Evolutionary conservation across 1,140 invertebrate genomes (phyloP).

Genomic region (Drosophila busckii): DNA sequence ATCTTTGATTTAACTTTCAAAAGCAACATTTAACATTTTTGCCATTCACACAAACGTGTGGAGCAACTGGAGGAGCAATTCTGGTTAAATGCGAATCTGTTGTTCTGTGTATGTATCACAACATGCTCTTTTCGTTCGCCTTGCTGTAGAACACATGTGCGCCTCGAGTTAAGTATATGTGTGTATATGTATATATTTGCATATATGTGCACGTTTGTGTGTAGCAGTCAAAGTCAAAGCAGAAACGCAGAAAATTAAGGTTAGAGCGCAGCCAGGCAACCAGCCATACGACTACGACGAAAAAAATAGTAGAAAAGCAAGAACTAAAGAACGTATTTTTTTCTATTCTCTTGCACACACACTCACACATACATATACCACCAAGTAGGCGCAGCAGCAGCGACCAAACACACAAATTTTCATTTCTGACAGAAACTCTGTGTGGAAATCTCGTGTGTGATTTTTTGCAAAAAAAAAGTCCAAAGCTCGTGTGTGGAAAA

Average conservation of each 20-base stretch:
- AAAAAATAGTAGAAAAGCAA: conserved; percentile 48
- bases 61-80: conserved; percentile 9
- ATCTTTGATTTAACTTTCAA: not conserved
- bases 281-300: conserved; percentile 47
- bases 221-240: conserved; percentile 60
- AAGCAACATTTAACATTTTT: conserved; percentile 8
- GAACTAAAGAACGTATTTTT: conserved; percentile 33
- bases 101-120: conserved; percentile 72
- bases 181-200: conserved; percentile 39
- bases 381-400: conserved; percentile 25
- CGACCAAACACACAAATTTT: conserved; percentile 36
- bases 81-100: conserved; percentile 46
- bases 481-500: conserved; percentile 46
- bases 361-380: conserved; percentile 8
- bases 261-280: conserved; percentile 71
- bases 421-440: conserved; percentile 29
- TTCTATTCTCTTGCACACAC: conserved; percentile 16
- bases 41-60: conserved; percentile 33
- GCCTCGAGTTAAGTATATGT: conserved; percentile 25
- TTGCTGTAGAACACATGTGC: conserved; percentile 63
- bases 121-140: conserved; percentile 42
- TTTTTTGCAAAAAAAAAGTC: conserved; percentile 29
- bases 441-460: conserved; percentile 35
- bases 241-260: conserved; percentile 78
- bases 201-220: conserved; percentile 42